These are phyloP conservation scores for Drosophila nasuta DNA, from an alignment of 1,140 invertebrate species.

Conservation along the genomic window DNA sequence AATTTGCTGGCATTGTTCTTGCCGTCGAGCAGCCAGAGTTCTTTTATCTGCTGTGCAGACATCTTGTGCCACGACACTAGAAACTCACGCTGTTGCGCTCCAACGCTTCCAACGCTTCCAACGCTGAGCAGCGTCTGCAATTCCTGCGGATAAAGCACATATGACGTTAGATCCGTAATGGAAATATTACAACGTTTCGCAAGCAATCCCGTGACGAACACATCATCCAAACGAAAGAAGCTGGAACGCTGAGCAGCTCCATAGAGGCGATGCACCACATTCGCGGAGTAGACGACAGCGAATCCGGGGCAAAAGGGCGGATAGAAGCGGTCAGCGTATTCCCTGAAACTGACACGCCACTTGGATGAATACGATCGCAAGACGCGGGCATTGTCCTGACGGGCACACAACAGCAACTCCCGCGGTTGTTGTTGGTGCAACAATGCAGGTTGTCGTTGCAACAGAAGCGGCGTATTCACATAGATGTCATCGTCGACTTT, in stretches of 20 bases:
- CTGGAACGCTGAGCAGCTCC: constrained; percentile 86
- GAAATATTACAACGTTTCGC: constrained; percentile 87
- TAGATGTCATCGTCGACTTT: constrained; percentile 93
- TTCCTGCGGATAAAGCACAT: constrained; percentile 83
- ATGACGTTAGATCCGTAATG: constrained; percentile 85
- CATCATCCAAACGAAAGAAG: constrained; percentile 94
- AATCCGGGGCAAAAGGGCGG: constrained; percentile 91
- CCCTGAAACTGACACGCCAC: constrained; percentile 89
- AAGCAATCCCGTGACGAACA: constrained; percentile 91
- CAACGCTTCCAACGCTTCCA: constrained; percentile 36
- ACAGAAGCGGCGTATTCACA: constrained; percentile 88
- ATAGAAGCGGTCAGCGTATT: constrained; percentile 88
- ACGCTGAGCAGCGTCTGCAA: constrained; percentile 51
- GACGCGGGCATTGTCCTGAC: constrained; percentile 84
- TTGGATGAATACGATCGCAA: constrained; percentile 89
- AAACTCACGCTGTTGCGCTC: constrained; percentile 76
- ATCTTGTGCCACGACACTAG: constrained; percentile 87
- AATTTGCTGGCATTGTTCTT: constrained; percentile 10
- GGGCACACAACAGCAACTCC: constrained; percentile 87
- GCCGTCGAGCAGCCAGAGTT: constrained; percentile 75
- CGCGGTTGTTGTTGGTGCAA: constrained; percentile 21
- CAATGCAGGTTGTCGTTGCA: constrained; percentile 46
- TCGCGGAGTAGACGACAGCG: constrained; percentile 90
- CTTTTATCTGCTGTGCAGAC: constrained; percentile 84
- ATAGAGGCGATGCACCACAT: constrained; percentile 88